These are phyloP conservation scores for Rhyacichthys aspro DNA, from an alignment of 2,797 vertebrate genomes.

Conservation along the genomic window DNA sequence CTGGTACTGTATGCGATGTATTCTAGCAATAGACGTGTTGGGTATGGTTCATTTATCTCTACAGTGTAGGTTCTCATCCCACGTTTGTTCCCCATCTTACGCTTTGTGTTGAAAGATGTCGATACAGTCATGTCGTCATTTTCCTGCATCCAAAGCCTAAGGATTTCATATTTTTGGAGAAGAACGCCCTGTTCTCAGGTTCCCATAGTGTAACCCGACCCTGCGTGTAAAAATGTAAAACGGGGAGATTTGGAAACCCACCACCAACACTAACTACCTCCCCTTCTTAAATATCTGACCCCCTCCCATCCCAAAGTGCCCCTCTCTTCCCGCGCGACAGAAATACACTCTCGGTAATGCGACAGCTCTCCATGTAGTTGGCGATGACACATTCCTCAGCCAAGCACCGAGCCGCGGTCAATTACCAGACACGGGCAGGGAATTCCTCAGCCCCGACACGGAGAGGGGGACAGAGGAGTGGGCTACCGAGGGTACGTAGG, in stretches of 20 bases:
- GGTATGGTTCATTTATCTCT: conserved; percentile 8
- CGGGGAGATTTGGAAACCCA: conserved; percentile 35
- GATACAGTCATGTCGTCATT: conserved; percentile 29
- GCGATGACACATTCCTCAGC: conserved; percentile 62
- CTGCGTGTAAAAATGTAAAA: conserved; percentile 36
- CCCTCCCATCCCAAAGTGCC: neutral
- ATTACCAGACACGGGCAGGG: conserved; percentile 70
- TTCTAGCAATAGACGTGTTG: conserved; percentile 21
- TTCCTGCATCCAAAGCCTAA: conserved; percentile 32
- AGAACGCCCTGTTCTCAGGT: neutral
- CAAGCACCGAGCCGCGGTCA: conserved; percentile 62
- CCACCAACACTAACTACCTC: conserved; percentile 6
- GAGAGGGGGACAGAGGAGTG: conserved; percentile 6
- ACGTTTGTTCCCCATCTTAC: conserved; percentile 26
- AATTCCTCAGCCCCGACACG: conserved; percentile 61
- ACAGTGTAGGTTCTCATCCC: conserved; percentile 33
- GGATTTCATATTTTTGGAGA: neutral
- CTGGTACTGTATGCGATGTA: conserved; percentile 31
- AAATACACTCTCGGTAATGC: conserved; percentile 74
- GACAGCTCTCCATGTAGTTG: conserved; percentile 66
- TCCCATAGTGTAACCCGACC: conserved; percentile 34
- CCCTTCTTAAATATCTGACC: conserved; percentile 4
- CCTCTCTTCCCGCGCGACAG: conserved; percentile 50
- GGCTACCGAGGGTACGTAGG: neutral
- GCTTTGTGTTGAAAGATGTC: conserved; percentile 22